Conservation (phyloP, 2,797 vertebrate genomes). For the Darevskia mixta region DNA sequence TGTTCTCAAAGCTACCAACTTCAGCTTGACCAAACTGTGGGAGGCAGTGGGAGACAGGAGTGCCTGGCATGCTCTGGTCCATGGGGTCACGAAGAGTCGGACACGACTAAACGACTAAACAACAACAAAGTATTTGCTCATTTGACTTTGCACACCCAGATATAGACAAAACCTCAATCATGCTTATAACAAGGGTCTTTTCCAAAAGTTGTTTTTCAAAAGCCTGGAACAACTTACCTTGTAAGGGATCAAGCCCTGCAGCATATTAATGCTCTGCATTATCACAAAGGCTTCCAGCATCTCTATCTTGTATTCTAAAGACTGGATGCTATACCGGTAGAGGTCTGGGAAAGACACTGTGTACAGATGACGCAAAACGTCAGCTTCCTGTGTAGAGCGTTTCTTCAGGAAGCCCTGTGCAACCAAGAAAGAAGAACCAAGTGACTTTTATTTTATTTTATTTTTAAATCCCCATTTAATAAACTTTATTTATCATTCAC, state of each 20-base stretch:
- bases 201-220: neutral
- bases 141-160: neutral
- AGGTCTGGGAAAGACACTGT: constrained; percentile 88
- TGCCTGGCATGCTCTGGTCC: too few species aligned
- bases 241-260: constrained; percentile 90
- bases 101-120: too few species aligned
- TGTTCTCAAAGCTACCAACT: too few species aligned
- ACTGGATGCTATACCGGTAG: constrained; percentile 87
- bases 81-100: too few species aligned
- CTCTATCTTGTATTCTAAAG: constrained; percentile 90
- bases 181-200: neutral
- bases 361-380: constrained; percentile 86
- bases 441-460: neutral
- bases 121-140: neutral
- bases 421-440: constrained; percentile 14
- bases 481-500: too few species aligned
- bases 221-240: constrained; percentile 80
- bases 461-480: too few species aligned
- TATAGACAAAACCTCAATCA: too few species aligned
- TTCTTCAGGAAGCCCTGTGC: constrained; percentile 91
- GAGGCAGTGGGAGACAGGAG: too few species aligned
- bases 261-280: constrained; percentile 91
- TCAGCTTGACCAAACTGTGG: too few species aligned
- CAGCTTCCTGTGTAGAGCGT: constrained; percentile 84
- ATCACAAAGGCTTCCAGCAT: constrained; percentile 93